Evolutionary conservation across 2,113 vertebrate species (phyloP), one percentile per base, ranked within the genome.

Genomic region (Chaetodon auriga): DNA sequence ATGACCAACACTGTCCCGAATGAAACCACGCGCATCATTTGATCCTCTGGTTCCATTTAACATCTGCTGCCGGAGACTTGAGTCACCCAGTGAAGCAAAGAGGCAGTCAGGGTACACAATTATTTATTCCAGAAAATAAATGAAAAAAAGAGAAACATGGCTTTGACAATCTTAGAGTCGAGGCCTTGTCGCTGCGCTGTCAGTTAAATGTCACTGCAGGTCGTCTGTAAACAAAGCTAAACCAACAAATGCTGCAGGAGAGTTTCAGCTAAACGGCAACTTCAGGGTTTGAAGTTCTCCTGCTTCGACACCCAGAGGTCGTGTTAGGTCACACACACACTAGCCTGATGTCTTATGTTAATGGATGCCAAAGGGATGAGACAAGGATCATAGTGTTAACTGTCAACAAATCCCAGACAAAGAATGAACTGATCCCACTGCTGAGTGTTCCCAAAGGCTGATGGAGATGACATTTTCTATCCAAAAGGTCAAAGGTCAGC

Each of bases 101-200:
- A 72, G 35, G 21, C 46, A 35, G 30, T 78, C 2, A 45, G 68
- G 25, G 5, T 78, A 79, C 43, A 81, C 2, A 7, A 21, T 71
- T 68, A 71, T 90, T 92, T 89, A 90, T 94, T 90, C 21, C 48
- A 76, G 84, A 65, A 87, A 90, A 87, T 66, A 48, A 55, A 79
- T 75, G 53, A 62, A 78, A 85, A 55, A 82, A 78, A 54, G 30
- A 48, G 80, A 68, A n/a, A 35, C 21, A n/a, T 78, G 78, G 85
- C 78, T 85, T 80, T 81, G 64, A 92, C 83, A 86, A 75, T 91
- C 82, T 80, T n/a, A n/a, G n/a, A n/a, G n/a, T n/a, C n/a, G n/a
- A n/a, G n/a, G n/a, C n/a, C n/a, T n/a, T n/a, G n/a, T n/a, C n/a
- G n/a, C n/a, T n/a, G n/a, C n/a, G n/a, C n/a, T n/a, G n/a, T 36